A percentile compares a stretch with the other conserved stretches of the same genome.
These are phyloP conservation scores for Micropterix aruncella DNA, from an alignment of 2,888 invertebrate species.

Conservation along the genomic window DNA sequence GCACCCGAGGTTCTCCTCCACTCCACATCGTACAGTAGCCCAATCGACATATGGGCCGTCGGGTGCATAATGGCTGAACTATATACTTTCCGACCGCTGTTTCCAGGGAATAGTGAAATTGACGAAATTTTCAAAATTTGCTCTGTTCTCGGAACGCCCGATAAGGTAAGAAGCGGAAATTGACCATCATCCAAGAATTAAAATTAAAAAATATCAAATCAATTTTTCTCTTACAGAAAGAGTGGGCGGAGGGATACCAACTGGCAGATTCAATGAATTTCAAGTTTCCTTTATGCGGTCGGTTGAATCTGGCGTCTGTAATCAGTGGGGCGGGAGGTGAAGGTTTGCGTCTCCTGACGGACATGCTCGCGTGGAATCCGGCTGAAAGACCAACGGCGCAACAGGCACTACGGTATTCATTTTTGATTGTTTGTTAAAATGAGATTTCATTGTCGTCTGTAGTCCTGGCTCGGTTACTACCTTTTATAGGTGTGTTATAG, in stretches of 20 bases:
- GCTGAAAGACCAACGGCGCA: conserved; percentile 84
- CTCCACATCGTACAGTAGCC: conserved; percentile 90
- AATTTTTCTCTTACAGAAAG: conserved; percentile 37
- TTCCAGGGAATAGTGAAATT: conserved; percentile 93
- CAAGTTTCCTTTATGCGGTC: conserved; percentile 81
- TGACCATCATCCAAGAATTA: too few relatives aligned
- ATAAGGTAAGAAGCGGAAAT: conserved; percentile 39
- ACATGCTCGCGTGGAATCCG: conserved; percentile 87
- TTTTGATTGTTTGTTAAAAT: conserved; percentile 22
- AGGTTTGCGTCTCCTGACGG: conserved; percentile 70
- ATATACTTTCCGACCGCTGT: conserved; percentile 87
- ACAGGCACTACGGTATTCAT: conserved; percentile 72
- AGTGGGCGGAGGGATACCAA: conserved; percentile 92
- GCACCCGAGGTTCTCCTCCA: conserved; percentile 91
- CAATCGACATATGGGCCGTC: conserved; percentile 97
- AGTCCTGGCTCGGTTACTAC: too few relatives aligned
- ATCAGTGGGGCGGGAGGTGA: conserved; percentile 74
- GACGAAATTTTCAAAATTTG: conserved; percentile 94
- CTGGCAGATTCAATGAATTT: conserved; percentile 91
- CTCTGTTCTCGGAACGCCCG: conserved; percentile 81
- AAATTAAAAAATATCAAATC: not conserved
- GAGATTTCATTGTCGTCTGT: not conserved
- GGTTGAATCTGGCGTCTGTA: conserved; percentile 64
- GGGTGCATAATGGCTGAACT: conserved; percentile 97
- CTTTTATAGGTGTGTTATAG: too few relatives aligned